Conservation (phyloP, 2,888 invertebrate species). For the Drosophila infuscata region DNA sequence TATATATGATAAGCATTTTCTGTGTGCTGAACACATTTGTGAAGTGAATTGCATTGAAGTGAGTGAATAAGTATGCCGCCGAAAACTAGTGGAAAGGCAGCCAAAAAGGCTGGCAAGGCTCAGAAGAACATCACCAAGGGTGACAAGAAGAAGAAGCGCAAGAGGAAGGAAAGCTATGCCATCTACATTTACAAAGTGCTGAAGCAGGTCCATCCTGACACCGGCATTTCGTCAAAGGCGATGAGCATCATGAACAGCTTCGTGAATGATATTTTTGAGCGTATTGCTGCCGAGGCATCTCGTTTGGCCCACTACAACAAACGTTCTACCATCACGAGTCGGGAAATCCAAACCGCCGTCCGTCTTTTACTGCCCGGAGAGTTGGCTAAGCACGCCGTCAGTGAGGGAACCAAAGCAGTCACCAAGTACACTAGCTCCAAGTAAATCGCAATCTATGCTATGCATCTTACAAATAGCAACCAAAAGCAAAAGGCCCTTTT, state of each 20-base stretch:
- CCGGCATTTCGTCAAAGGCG: slow-evolving; percentile 89
- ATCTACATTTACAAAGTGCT: slow-evolving; percentile 85
- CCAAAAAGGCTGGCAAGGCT: slow-evolving; percentile 87
- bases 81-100: slow-evolving; percentile 84
- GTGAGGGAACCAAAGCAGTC: slow-evolving; percentile 59
- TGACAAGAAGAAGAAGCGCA: slow-evolving; percentile 86
- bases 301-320: slow-evolving; percentile 86
- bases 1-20: slow-evolving; percentile 18
- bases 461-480: too few species aligned
- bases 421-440: slow-evolving; percentile 63
- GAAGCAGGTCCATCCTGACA: slow-evolving; percentile 87
- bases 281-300: slow-evolving; percentile 89
- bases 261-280: slow-evolving; percentile 90
- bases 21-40: neutral
- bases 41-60: slow-evolving; percentile 27
- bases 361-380: slow-evolving; percentile 58
- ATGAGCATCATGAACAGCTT: slow-evolving; percentile 92
- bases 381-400: slow-evolving; percentile 60
- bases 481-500: slow-evolving; percentile 44
- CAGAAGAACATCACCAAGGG: slow-evolving; percentile 87
- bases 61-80: slow-evolving; percentile 66
- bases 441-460: slow-evolving; percentile 28
- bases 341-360: slow-evolving; percentile 60
- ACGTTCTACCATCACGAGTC: slow-evolving; percentile 59
- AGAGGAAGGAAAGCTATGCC: slow-evolving; percentile 84